Evolutionary conservation across 2,797 vertebrate species (phyloP), one percentile per base, ranked within the genome.

Genomic region (Sardinella longiceps): DNA sequence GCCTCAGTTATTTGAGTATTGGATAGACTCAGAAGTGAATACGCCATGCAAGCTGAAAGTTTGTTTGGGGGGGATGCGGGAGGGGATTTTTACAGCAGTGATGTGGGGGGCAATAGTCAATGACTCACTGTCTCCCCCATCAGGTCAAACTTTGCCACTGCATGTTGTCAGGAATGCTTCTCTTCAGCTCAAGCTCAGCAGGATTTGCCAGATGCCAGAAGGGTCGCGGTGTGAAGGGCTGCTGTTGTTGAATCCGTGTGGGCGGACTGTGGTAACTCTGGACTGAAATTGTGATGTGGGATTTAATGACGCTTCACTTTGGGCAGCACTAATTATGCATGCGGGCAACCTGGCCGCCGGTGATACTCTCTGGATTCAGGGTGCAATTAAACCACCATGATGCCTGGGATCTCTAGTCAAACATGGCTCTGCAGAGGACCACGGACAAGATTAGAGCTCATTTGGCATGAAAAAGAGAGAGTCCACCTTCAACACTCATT

Each of bases 1-100:
- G 92, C 92, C 90, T 90, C 90, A 93, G 91, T 92, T 90, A 92
- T 92, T 23, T 77, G 70, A 43, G 33, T 77, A 39, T 77, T 37
- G 70, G 91, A 93, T 93, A 92, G 91, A 93, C 91, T 93, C 63
- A 60, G 63, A 82, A 82, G 53, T 53, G 81, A 60, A 51, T 81
- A 77, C 12, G 2, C 33, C 82, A 30, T 37, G 50, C 23, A 25
- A 30, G 33, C 80, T 39, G 56, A 81, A 28, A 33, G 74, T 39
- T 28, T 15, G 50, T 20, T 18, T 53, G 18, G 51, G 51, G 51
- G 50, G 15, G 33, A n/a, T n/a, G n/a, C n/a, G n/a, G 39, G 60
- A 50, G 63, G 80, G 39, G 3, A 20, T 30, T 63, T 43, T 60
- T 60, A 48, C 43, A 48, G 46, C 12, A 80, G 43, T 45, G 58